These are phyloP conservation scores for Oeneis ivallda DNA, from an alignment of 2,888 invertebrate genomes.

Conservation along the genomic window DNA sequence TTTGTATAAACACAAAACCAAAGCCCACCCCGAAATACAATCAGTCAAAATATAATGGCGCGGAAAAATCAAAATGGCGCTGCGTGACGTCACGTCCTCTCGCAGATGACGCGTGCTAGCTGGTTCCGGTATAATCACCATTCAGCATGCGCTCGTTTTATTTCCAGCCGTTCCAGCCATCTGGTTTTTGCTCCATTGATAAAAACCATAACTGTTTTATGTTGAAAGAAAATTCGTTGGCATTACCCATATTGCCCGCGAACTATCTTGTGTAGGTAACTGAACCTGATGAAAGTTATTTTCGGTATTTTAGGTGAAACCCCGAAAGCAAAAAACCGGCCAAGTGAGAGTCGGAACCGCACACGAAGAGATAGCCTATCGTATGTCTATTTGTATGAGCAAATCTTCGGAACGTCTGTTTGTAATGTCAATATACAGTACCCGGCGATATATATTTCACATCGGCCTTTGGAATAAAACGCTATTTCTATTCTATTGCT, in stretches of 20 bases:
- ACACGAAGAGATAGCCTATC: no score
- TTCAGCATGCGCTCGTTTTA: constrained; percentile 33
- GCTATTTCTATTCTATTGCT: no score
- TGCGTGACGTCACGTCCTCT: constrained; percentile 46
- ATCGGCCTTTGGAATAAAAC: no score
- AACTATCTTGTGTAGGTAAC: neutral
- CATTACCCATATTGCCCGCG: neutral
- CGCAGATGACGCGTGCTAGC: constrained; percentile 39
- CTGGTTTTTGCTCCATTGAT: constrained; percentile 23
- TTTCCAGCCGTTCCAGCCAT: constrained; percentile 25
- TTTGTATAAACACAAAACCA: neutral
- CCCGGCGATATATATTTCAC: no score
- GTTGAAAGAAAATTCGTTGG: neutral
- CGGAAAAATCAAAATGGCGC: constrained; percentile 46
- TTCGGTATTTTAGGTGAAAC: neutral
- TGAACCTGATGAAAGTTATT: no score
- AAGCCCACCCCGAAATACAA: neutral
- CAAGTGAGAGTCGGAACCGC: no score
- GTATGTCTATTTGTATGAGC: no score
- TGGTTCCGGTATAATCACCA: constrained; percentile 44
- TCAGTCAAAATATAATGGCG: constrained; percentile 27
- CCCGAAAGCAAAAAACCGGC: no score
- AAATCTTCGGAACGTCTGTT: no score
- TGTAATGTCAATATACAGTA: no score
- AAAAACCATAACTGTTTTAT: constrained; percentile 15